Conservation (phyloP, 1,140 invertebrate genomes). For the Hylaeus anthracinus region DNA sequence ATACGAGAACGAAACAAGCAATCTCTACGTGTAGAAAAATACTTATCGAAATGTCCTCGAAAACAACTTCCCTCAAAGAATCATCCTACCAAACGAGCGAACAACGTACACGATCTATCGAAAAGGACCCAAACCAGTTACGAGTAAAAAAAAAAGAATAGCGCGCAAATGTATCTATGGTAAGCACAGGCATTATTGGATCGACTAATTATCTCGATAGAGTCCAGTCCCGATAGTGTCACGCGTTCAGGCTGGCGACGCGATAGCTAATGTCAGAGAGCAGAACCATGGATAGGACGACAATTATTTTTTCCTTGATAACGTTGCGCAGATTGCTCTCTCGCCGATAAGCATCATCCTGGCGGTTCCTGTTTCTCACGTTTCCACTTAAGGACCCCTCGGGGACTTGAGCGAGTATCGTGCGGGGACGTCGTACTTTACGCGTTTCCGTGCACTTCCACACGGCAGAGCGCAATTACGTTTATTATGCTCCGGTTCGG, state of each 20-base stretch:
- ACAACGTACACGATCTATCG: neutral
- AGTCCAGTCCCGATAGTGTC: neutral
- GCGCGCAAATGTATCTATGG: neutral
- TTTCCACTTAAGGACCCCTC: conserved; percentile 34
- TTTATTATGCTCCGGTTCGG: neutral
- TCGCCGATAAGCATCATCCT: conserved; percentile 19
- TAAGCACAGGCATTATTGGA: neutral
- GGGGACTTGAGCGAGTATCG: conserved; percentile 14
- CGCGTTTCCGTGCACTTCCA: neutral
- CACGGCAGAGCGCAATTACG: neutral
- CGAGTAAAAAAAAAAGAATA: neutral
- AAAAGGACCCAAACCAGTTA: neutral
- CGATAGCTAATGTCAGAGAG: conserved; percentile 12
- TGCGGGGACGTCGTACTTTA: conserved; percentile 1
- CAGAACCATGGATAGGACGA: neutral
- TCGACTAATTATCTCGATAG: conserved; percentile 19
- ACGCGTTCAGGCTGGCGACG: neutral
- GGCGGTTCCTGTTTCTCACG: conserved; percentile 29
- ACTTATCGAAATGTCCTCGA: too few species aligned
- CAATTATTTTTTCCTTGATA: conserved; percentile 27
- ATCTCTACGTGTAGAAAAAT: too few species aligned
- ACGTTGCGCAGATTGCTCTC: neutral
- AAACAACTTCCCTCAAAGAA: too few species aligned
- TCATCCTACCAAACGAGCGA: too few species aligned
- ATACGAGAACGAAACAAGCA: too few species aligned